phyloP scores from a whole-genome alignment of 2,113 vertebrate species.

The Cynoglossus semilaevis region DNA sequence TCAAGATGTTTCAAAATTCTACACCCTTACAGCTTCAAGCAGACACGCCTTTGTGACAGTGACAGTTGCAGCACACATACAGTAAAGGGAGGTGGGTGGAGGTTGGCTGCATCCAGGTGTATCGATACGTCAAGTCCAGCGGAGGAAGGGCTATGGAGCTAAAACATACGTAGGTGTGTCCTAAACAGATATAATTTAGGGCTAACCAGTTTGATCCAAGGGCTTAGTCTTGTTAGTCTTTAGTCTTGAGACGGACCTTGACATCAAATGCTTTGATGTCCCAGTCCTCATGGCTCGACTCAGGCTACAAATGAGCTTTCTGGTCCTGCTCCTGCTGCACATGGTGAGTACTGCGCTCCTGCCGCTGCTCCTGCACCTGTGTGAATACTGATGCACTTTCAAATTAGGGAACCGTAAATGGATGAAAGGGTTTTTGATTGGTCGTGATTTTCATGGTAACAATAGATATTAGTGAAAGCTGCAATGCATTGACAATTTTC shows the following conservation, averaged over 20 bases:
- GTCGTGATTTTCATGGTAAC: too few relatives aligned
- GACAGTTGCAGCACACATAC: background rate
- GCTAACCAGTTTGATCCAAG: background rate
- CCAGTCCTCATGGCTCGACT: slow-evolving; percentile 27
- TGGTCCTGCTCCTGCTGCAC: slow-evolving; percentile 36
- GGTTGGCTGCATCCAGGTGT: too few relatives aligned
- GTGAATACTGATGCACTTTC: background rate
- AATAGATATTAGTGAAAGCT: too few relatives aligned
- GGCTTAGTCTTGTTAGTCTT: too few relatives aligned
- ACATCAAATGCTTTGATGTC: background rate
- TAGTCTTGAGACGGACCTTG: background rate
- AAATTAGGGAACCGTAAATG: background rate
- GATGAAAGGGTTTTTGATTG: too few relatives aligned
- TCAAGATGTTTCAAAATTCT: background rate
- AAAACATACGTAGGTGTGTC: slow-evolving; percentile 12
- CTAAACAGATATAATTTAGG: slow-evolving; percentile 1
- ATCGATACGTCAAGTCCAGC: too few relatives aligned
- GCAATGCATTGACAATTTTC: too few relatives aligned
- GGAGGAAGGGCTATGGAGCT: too few relatives aligned
- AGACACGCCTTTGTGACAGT: slow-evolving; percentile 36
- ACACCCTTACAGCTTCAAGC: background rate
- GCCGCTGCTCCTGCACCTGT: background rate
- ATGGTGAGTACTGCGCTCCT: slow-evolving; percentile 40
- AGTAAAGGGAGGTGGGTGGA: background rate
- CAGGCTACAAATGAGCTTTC: slow-evolving; percentile 17